Conservation (phyloP, 2,888 invertebrate genomes). For the Sinelater perroti region DNA sequence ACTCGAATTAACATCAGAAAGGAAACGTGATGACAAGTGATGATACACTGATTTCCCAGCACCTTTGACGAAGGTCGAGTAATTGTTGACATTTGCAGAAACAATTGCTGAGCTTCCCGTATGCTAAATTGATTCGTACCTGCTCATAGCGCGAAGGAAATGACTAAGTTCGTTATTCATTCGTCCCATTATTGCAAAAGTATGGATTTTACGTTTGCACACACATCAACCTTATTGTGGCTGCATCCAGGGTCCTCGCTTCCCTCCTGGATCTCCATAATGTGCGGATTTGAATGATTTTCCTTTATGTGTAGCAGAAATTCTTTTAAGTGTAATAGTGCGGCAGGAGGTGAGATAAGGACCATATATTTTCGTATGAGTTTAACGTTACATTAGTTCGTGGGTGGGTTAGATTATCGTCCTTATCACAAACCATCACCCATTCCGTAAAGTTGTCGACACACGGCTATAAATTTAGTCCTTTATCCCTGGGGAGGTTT, state of each 20-base stretch:
- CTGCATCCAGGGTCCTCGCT: no score
- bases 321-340: conserved; percentile 3
- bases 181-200: no score
- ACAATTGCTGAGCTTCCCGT: not conserved
- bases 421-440: conserved; percentile 29
- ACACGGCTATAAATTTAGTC: conserved; percentile 36
- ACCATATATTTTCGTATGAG: conserved; percentile 15
- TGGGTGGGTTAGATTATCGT: conserved; percentile 14
- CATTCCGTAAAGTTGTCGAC: conserved; percentile 29
- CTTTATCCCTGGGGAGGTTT: conserved; percentile 30
- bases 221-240: no score
- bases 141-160: no score
- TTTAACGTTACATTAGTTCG: conserved; percentile 30
- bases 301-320: not conserved
- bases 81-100: conserved; percentile 1
- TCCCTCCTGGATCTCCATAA: not conserved
- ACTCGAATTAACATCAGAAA: no score
- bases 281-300: not conserved
- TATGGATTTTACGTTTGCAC: no score
- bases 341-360: not conserved
- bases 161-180: no score
- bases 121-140: not conserved
- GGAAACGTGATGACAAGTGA: no score
- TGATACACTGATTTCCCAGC: not conserved
- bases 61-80: conserved; percentile 7